Conservation (phyloP, 2,797 vertebrate genomes). For the Rhabdomys pumilio region DNA sequence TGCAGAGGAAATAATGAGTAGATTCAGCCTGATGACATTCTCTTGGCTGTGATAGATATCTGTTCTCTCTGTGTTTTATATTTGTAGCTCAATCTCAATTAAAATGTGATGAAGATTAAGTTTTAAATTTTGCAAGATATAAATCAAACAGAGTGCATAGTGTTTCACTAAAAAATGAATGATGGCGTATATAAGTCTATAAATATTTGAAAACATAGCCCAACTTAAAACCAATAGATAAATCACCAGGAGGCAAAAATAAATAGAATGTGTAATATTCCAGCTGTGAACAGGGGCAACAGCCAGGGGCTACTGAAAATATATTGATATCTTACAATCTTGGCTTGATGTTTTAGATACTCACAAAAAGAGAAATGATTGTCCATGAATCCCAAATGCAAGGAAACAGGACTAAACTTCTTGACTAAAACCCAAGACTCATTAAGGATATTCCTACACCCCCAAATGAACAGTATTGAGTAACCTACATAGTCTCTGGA, state of each 20-base stretch:
- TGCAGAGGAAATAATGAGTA: constrained; percentile 36
- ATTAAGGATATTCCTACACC: background rate
- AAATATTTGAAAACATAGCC: constrained; percentile 57
- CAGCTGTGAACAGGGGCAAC: constrained; percentile 6
- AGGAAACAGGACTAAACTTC: background rate
- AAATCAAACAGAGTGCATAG: constrained; percentile 18
- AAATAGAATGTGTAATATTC: constrained; percentile 14
- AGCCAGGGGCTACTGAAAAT: constrained; percentile 30
- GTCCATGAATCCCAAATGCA: background rate
- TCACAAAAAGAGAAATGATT: constrained; percentile 40
- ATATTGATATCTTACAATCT: background rate
- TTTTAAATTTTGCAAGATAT: constrained; percentile 69
- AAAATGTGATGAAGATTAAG: constrained; percentile 69
- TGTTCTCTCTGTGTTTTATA: constrained; percentile 19
- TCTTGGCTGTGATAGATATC: constrained; percentile 39
- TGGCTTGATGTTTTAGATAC: constrained; percentile 52
- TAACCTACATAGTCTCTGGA: background rate
- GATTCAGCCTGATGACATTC: background rate
- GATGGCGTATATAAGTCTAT: constrained; percentile 56
- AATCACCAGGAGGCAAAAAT: constrained; percentile 52
- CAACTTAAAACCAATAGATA: constrained; percentile 52
- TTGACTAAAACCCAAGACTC: constrained; percentile 9
- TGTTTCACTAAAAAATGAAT: background rate
- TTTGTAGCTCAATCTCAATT: constrained; percentile 65
- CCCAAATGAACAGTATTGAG: constrained; percentile 24